Percentiles rank a stretch among this genome's conserved stretches.
Conservation (phyloP, 1,140 invertebrate species). For the Zophobas morio region DNA sequence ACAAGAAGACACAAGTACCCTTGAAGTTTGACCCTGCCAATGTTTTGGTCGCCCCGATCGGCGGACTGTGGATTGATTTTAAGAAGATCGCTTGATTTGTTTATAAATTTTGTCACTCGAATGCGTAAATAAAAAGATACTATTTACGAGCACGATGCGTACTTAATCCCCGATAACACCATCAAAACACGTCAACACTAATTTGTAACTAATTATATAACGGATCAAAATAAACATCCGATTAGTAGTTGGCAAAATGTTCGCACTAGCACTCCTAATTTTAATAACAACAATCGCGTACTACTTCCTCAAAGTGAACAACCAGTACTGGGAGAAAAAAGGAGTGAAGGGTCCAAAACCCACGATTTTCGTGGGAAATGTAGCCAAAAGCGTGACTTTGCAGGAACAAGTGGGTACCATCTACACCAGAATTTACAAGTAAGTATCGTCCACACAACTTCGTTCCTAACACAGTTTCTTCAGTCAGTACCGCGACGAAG, state of each 20-base stretch:
- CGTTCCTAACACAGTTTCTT: not conserved
- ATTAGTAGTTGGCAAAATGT: not conserved
- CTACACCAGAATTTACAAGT: conserved; percentile 54
- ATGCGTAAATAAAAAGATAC: no score
- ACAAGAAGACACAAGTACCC: conserved; percentile 54
- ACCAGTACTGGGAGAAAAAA: conserved; percentile 59
- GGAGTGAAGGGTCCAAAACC: conserved; percentile 57
- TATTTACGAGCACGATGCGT: not conserved
- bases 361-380: conserved; percentile 61
- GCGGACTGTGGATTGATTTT: conserved; percentile 67
- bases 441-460: conserved; percentile 28
- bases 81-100: conserved; percentile 47
- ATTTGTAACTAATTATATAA: not conserved
- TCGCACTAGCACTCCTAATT: not conserved
- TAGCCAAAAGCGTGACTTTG: conserved; percentile 51
- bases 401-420: conserved; percentile 28
- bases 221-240: not conserved
- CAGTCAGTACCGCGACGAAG: not conserved
- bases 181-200: no score
- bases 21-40: conserved; percentile 50
- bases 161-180: no score
- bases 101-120: not conserved
- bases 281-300: not conserved
- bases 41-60: conserved; percentile 59
- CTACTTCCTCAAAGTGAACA: conserved; percentile 36